These are phyloP conservation scores for Elegia similella DNA, from an alignment of 2,888 invertebrate species.

Conservation along the genomic window DNA sequence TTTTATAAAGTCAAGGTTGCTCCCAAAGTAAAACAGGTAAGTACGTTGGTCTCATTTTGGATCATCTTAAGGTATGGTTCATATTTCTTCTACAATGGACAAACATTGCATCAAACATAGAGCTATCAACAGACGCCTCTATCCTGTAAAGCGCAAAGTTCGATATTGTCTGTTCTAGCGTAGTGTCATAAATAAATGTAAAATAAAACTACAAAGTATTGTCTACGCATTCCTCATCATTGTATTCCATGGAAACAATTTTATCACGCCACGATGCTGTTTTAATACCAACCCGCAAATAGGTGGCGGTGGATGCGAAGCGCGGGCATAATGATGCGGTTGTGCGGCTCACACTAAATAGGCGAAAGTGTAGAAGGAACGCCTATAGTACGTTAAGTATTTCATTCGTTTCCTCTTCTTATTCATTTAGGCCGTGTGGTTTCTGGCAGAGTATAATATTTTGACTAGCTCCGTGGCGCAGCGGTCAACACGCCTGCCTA, in stretches of 20 bases:
- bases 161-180: not conserved
- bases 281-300: constrained; percentile 13
- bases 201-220: constrained; percentile 2
- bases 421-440: too few species aligned
- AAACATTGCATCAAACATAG: too few species aligned
- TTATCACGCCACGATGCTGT: constrained; percentile 14
- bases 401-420: too few species aligned
- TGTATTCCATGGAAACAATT: constrained; percentile 13
- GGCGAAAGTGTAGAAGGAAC: not conserved
- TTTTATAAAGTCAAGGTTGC: too few species aligned
- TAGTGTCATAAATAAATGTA: not conserved
- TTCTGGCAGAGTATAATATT: too few species aligned
- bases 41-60: too few species aligned
- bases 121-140: not conserved
- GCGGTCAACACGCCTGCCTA: too few species aligned
- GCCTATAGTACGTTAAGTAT: too few species aligned
- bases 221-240: constrained; percentile 11
- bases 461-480: too few species aligned
- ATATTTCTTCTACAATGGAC: too few species aligned
- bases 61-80: too few species aligned
- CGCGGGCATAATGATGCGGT: constrained; percentile 14
- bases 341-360: not conserved
- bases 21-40: too few species aligned
- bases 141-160: not conserved
- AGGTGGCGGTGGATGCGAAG: constrained; percentile 13